Conservation (phyloP, 2,113 vertebrate genomes). For the Oreotragus oreotragus region DNA sequence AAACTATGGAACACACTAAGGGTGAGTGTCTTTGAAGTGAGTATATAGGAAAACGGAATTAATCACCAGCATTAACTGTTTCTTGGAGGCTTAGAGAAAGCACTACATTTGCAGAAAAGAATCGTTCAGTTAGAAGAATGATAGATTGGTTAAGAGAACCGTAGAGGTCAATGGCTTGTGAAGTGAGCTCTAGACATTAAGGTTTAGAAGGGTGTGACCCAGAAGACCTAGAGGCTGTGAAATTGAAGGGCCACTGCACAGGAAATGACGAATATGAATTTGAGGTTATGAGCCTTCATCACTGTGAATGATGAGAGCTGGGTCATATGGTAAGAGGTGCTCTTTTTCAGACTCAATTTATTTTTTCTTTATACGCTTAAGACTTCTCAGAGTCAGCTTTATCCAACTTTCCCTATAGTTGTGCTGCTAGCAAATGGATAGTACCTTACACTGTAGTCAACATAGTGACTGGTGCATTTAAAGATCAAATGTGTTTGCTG, state of each 20-base stretch:
- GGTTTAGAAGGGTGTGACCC: background rate
- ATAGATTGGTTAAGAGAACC: constrained; percentile 1
- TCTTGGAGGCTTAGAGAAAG: constrained; percentile 52
- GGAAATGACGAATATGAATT: constrained; percentile 17
- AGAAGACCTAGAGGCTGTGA: background rate
- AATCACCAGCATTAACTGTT: constrained; percentile 69
- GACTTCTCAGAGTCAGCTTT: background rate
- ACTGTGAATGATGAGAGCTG: background rate
- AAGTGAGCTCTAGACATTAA: background rate
- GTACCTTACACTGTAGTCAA: background rate
- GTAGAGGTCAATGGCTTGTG: background rate
- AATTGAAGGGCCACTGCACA: background rate
- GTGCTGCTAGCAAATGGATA: background rate
- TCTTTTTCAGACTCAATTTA: constrained; percentile 10
- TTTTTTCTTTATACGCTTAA: background rate
- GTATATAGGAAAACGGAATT: constrained; percentile 45
- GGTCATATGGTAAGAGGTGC: background rate
- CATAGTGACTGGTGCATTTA: background rate
- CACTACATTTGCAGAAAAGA: constrained; percentile 14
- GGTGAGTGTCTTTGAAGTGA: constrained; percentile 69
- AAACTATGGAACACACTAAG: constrained; percentile 70
- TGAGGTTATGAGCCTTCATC: background rate
- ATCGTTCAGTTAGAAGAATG: background rate
- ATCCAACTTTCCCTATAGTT: background rate
- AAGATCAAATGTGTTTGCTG: background rate